Evolutionary conservation across 2,797 vertebrate genomes (phyloP).

Genomic region (Strix occidentalis): DNA sequence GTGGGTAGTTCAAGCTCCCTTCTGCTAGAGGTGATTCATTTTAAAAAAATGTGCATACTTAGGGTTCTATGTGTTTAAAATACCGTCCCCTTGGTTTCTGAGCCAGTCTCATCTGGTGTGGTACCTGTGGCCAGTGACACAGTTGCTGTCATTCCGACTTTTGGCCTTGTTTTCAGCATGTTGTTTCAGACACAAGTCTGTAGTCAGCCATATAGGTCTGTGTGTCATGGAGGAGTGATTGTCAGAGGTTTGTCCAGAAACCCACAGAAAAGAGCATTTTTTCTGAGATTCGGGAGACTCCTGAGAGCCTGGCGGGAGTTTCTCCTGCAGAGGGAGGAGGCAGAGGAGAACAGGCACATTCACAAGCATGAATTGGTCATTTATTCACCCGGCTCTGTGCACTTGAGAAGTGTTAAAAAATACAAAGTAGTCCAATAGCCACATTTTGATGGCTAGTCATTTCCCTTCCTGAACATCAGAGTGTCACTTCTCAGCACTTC

Average conservation of each 20-base stretch:
- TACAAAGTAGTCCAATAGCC: neutral
- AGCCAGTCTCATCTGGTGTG: neutral
- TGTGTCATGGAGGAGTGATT: neutral
- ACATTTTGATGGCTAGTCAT: neutral
- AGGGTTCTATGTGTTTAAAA: neutral
- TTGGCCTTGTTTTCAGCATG: neutral
- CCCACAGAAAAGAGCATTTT: neutral
- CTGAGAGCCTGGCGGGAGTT: neutral
- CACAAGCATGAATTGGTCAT: neutral
- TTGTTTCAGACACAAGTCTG: neutral
- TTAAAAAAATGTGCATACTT: neutral
- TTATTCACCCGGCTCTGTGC: neutral
- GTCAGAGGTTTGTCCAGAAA: neutral
- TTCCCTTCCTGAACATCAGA: neutral
- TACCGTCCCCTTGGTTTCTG: neutral
- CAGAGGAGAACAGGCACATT: neutral
- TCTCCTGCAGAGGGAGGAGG: neutral
- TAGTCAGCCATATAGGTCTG: neutral
- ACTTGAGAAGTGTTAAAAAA: neutral
- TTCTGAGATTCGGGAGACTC: neutral
- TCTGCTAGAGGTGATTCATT: neutral
- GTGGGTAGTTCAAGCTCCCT: neutral
- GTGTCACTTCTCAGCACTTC: neutral
- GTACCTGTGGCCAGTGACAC: neutral
- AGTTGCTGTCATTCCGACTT: neutral